Evolutionary conservation across 2,113 vertebrate species (phyloP).

Genomic region (Zosterops pallidus): DNA sequence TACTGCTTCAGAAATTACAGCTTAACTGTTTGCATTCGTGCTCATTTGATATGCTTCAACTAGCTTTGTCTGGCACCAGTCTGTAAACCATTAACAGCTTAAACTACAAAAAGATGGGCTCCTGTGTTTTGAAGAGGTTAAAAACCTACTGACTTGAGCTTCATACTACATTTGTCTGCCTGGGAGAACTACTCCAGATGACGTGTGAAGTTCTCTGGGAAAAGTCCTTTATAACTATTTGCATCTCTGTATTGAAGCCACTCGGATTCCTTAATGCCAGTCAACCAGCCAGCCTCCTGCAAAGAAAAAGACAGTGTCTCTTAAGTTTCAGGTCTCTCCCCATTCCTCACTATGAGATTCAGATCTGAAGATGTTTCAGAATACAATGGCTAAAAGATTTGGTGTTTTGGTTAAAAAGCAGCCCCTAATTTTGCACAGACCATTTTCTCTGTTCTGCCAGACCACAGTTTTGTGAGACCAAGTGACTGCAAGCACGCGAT

Average conservation of each 20-base stretch:
- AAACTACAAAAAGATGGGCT: slow-evolving; percentile 60
- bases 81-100: slow-evolving; percentile 59
- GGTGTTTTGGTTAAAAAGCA: not conserved
- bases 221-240: slow-evolving; percentile 86
- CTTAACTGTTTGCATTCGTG: slow-evolving; percentile 73
- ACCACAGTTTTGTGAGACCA: not conserved
- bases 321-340: not conserved
- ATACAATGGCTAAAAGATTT: not conserved
- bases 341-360: not conserved
- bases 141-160: slow-evolving; percentile 53
- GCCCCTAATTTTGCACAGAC: not conserved
- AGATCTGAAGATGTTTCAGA: not conserved
- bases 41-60: slow-evolving; percentile 60
- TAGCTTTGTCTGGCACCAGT: slow-evolving; percentile 63
- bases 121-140: slow-evolving; percentile 65
- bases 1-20: slow-evolving; percentile 65
- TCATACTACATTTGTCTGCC: not conserved
- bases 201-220: slow-evolving; percentile 93
- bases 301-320: slow-evolving; percentile 42
- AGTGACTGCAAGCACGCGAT: not conserved
- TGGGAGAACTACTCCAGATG: slow-evolving; percentile 77
- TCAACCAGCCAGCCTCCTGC: slow-evolving; percentile 97
- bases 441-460: not conserved
- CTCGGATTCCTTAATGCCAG: slow-evolving; percentile 87
- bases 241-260: slow-evolving; percentile 83